Percentiles rank a stretch among this genome's conserved stretches.
Conservation (phyloP, 37 sponge, comb jelly and placozoan species). For the Aplysina aerophoba region DNA sequence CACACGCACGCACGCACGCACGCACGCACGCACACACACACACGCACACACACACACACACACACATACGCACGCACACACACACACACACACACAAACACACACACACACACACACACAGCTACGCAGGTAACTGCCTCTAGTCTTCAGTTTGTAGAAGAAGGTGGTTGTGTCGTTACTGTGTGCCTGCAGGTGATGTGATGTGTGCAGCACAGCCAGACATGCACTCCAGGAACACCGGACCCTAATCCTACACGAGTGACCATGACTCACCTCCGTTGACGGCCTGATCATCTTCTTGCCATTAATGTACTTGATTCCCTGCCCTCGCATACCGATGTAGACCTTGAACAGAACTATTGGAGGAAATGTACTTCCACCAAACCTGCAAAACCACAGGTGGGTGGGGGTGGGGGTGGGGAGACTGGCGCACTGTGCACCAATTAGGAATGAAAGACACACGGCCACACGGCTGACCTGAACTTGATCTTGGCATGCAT, state of each 20-base stretch:
- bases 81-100: background rate
- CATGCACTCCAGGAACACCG: no score
- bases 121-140: no score
- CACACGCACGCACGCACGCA: no score
- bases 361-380: constrained; percentile 90
- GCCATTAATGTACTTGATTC: constrained; percentile 85
- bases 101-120: background rate
- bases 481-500: constrained; percentile 87
- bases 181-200: no score
- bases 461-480: constrained; percentile 50
- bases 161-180: no score
- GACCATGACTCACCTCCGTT: constrained; percentile 53
- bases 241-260: no score
- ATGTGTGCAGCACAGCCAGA: no score
- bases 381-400: constrained; percentile 76
- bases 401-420: no score
- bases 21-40: no score
- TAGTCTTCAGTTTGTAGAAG: no score
- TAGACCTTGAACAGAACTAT: constrained; percentile 91
- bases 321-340: constrained; percentile 57
- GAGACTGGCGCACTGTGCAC: background rate
- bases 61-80: background rate
- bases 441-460: background rate
- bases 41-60: no score
- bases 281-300: constrained; percentile 85